These are phyloP conservation scores for Rhinichthys klamathensis DNA, from an alignment of 2,113 vertebrate genomes.

Conservation along the genomic window DNA sequence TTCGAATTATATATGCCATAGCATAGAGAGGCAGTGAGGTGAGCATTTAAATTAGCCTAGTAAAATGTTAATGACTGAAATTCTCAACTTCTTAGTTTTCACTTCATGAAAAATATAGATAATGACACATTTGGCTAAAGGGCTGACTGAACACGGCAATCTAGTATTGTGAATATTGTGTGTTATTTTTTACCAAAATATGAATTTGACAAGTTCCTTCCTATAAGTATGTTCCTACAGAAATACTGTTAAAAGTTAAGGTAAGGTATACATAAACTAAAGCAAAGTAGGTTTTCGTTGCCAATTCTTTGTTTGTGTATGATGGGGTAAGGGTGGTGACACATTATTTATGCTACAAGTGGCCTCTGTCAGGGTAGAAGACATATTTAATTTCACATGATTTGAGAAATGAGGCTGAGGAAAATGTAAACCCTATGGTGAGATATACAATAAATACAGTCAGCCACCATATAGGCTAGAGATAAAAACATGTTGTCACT, in stretches of 20 bases:
- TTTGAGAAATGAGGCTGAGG: background rate
- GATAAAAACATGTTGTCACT: conserved; percentile 34
- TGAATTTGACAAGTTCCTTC: background rate
- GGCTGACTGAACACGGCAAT: background rate
- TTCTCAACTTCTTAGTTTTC: background rate
- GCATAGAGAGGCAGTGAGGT: background rate
- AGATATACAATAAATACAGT: background rate
- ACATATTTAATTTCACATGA: background rate
- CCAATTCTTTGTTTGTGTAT: background rate
- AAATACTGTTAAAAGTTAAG: background rate
- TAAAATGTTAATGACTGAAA: background rate
- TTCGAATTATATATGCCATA: background rate
- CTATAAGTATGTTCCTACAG: background rate
- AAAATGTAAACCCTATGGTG: background rate
- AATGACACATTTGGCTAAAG: background rate
- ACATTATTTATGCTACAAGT: background rate
- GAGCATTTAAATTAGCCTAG: background rate
- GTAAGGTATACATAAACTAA: background rate
- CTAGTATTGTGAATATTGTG: background rate
- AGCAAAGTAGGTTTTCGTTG: background rate
- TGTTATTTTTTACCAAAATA: background rate
- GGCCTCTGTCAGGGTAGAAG: background rate
- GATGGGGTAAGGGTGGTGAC: background rate
- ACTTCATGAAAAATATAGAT: background rate
- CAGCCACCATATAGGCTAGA: background rate